Conservation (phyloP, 2,888 invertebrate species). For the Thysanoteuthis rhombus region DNA sequence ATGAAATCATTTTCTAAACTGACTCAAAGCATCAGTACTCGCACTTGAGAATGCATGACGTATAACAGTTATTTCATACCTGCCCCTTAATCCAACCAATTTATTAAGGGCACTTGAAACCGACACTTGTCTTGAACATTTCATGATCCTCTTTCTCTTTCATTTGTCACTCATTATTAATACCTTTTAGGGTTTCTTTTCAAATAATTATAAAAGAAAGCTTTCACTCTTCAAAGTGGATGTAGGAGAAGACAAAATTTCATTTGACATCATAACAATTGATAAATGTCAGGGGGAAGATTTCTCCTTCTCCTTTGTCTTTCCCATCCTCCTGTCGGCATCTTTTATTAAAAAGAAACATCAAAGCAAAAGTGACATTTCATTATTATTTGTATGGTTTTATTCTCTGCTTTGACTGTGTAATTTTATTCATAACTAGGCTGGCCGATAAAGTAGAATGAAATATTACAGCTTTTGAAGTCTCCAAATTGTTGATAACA, state of each 20-base stretch:
- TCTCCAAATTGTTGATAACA: not conserved
- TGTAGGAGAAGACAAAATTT: not conserved
- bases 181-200: not conserved
- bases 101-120: not conserved
- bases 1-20: not conserved
- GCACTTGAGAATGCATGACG: not conserved
- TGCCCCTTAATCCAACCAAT: not conserved
- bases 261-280: not conserved
- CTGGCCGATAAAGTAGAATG: not conserved
- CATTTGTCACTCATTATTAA: not conserved
- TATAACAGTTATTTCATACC: not conserved
- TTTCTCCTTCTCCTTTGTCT: not conserved
- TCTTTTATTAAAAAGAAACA: not conserved
- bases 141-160: not conserved
- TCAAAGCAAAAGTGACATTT: not conserved
- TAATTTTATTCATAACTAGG: not conserved
- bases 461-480: slow-evolving; percentile 12
- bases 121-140: not conserved
- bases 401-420: not conserved
- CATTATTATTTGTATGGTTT: not conserved
- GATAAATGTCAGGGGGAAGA: not conserved
- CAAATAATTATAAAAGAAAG: not conserved
- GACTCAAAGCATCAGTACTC: not conserved
- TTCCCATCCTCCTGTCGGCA: not conserved
- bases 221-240: not conserved